These are phyloP conservation scores for Apus apus DNA, from an alignment of 2,113 vertebrate species.

Conservation along the genomic window DNA sequence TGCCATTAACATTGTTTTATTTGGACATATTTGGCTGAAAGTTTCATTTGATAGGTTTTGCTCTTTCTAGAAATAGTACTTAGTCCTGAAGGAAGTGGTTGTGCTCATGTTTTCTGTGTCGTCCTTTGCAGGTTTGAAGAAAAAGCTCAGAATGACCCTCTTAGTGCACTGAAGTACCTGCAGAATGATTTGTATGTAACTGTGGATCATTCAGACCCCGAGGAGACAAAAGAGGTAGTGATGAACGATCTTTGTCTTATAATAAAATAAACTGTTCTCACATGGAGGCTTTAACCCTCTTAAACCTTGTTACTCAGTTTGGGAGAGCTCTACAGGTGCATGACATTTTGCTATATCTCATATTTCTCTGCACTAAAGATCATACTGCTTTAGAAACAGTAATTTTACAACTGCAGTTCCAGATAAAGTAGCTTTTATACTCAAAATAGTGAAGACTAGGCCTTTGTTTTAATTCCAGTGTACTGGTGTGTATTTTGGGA, in stretches of 20 bases:
- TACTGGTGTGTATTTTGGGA: slow-evolving; percentile 45
- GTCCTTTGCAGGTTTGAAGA: slow-evolving; percentile 90
- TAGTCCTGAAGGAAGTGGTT: neutral
- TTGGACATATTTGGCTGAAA: neutral
- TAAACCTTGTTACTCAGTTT: neutral
- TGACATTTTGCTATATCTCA: neutral
- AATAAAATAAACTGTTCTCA: neutral
- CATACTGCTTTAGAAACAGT: neutral
- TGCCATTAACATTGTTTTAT: neutral
- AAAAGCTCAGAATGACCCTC: slow-evolving; percentile 93
- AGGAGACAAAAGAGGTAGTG: slow-evolving; percentile 96
- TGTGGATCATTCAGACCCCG: slow-evolving; percentile 95
- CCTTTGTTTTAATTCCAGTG: slow-evolving; percentile 46
- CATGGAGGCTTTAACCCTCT: neutral
- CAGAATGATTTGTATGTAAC: slow-evolving; percentile 97
- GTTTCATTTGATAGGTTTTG: neutral
- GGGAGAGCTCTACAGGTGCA: neutral
- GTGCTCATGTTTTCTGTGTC: neutral
- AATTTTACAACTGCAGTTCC: neutral
- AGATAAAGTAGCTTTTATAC: slow-evolving; percentile 34
- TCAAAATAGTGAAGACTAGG: neutral
- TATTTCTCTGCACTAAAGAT: neutral
- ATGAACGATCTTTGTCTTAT: neutral
- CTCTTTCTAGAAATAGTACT: neutral
- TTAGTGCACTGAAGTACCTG: slow-evolving; percentile 95